Conservation (phyloP, 1,140 invertebrate genomes). For the Agraylea sexmaculata region DNA sequence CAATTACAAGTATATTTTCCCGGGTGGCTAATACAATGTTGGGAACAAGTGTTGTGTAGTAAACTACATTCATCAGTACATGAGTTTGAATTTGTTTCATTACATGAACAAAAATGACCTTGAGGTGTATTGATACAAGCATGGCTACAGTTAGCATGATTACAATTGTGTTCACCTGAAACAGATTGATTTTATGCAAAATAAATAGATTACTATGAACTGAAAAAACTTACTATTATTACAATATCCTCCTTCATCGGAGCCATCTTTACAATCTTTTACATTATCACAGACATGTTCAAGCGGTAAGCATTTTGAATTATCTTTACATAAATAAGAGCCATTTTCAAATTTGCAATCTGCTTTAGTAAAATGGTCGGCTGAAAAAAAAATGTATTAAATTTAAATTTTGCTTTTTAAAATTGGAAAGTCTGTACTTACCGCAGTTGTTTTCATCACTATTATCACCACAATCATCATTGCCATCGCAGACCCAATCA, state of each 20-base stretch:
- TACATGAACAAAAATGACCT: constrained; percentile 12
- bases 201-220: constrained; percentile 10
- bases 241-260: constrained; percentile 56
- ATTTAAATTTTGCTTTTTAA: constrained; percentile 8
- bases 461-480: constrained; percentile 50
- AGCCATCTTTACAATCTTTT: constrained; percentile 64
- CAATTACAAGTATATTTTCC: constrained; percentile 75
- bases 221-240: constrained; percentile 28
- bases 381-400: constrained; percentile 9
- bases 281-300: constrained; percentile 59
- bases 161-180: constrained; percentile 30
- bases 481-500: constrained; percentile 52
- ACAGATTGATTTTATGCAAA: constrained; percentile 18
- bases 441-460: constrained; percentile 53
- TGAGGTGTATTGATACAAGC: constrained; percentile 31
- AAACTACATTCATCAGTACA: constrained; percentile 34
- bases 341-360: constrained; percentile 33
- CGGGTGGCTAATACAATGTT: constrained; percentile 64
- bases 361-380: constrained; percentile 16
- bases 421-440: constrained; percentile 24
- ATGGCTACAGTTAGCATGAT: constrained; percentile 31
- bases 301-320: constrained; percentile 50
- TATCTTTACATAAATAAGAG: constrained; percentile 45
- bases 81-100: constrained; percentile 33
- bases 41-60: constrained; percentile 52